Evolutionary conservation across 2,888 invertebrate genomes (phyloP).

Genomic region (Marasmarcha lunaedactyla): DNA sequence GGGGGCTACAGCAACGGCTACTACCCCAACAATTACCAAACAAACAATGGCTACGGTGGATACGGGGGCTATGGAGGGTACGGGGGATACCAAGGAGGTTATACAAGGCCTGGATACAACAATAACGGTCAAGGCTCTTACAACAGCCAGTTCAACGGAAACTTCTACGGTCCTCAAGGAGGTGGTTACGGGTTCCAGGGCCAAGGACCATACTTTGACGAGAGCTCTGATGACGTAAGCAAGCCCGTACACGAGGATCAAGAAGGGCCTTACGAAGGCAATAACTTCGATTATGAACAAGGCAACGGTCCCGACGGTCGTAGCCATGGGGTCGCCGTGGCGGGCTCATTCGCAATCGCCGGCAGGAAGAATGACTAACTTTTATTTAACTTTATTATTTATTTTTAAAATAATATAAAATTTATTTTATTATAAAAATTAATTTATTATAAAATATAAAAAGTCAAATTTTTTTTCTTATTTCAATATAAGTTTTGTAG

Average conservation of each 20-base stretch:
- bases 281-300: neutral
- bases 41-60: conserved; percentile 18
- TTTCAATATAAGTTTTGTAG: no score
- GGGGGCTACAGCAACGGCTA: conserved; percentile 35
- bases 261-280: conserved; percentile 23
- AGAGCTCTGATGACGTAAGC: conserved; percentile 15
- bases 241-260: conserved; percentile 20
- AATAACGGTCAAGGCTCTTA: conserved; percentile 36
- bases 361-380: neutral
- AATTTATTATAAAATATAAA: no score
- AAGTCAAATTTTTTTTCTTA: no score
- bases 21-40: conserved; percentile 40
- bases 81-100: conserved; percentile 24
- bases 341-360: conserved; percentile 15
- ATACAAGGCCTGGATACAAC: conserved; percentile 27
- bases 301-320: neutral
- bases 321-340: conserved; percentile 1
- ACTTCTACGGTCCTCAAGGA: conserved; percentile 31
- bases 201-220: conserved; percentile 28
- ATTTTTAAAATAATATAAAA: no score
- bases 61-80: conserved; percentile 14
- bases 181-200: conserved; percentile 24
- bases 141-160: conserved; percentile 56
- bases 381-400: no score
- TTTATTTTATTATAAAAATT: no score